Conservation (phyloP, 2,797 vertebrate species). For the Amniataba percoides region DNA sequence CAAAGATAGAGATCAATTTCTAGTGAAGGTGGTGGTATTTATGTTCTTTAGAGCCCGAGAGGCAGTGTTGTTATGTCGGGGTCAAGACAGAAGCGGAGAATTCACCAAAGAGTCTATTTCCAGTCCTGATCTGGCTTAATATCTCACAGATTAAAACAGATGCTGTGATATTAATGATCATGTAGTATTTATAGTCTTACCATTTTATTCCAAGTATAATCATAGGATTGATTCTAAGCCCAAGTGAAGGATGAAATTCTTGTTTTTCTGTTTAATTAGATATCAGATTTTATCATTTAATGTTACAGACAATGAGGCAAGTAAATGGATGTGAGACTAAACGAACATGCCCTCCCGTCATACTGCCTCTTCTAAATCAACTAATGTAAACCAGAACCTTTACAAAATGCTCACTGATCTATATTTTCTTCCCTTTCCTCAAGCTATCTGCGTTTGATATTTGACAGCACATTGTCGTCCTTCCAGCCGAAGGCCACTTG, state of each 20-base stretch:
- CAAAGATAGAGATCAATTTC: slow-evolving; percentile 25
- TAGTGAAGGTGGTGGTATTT: slow-evolving; percentile 19
- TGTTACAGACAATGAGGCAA: background rate
- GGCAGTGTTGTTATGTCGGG: background rate
- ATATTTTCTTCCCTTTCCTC: slow-evolving; percentile 18
- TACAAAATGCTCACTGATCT: slow-evolving; percentile 22
- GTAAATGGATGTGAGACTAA: background rate
- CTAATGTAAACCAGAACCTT: slow-evolving; percentile 16
- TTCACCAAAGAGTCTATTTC: background rate
- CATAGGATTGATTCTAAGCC: background rate
- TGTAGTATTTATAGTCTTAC: background rate
- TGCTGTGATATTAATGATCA: background rate
- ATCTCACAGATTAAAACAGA: background rate
- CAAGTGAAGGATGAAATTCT: background rate
- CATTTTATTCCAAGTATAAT: background rate
- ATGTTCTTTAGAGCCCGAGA: slow-evolving; percentile 9
- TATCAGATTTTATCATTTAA: background rate
- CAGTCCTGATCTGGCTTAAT: background rate
- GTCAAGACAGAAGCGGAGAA: background rate
- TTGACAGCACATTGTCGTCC: slow-evolving; percentile 22
- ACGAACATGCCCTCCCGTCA: background rate
- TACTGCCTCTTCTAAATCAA: slow-evolving; percentile 9
- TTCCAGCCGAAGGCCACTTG: slow-evolving; percentile 10
- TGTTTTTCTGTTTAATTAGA: slow-evolving; percentile 9
- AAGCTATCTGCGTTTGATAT: slow-evolving; percentile 32